Base-by-base conservation (phyloP, 2,113 vertebrate species). In the Morone chrysops region DNA sequence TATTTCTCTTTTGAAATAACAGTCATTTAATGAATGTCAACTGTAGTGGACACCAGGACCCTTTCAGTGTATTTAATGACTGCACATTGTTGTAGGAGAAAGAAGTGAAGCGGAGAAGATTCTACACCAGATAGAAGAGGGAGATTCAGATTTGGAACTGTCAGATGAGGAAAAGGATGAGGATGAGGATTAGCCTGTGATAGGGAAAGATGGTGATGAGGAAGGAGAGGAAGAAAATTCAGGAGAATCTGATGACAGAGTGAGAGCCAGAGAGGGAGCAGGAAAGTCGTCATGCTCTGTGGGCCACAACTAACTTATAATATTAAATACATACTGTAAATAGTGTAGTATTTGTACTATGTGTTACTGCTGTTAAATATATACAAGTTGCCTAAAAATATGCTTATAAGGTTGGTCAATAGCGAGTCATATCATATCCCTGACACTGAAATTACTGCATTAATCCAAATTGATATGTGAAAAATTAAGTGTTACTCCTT, bases 31-130 rank as follows among this genome's bases (percentile, higher is more conserved):
- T 71, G 38, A 43, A 57, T 71, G 31, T 31, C 31, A 25, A 9
- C 8, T 43, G 8, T 6, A 72, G n/a, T 72, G 56, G 41, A 73
- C 56, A 57, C 43, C 40, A 20, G 8, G 54, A 48, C 59, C 2
- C 16, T 74, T 1, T 45, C 31, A 11, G 48, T 47, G 40, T 59
- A 60, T 3, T 36, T 40, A 38, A 62, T 75, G 25, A 62, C 45
- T 50, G 0, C 8, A 22, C 31, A 36, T 9, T 61, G 25, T 63
- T 59, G 31, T 75, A 40, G 45, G 72, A 40, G 18, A 18, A 10
- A 61, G 56, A 74, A 51, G 0, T 45, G 45, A 63, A 47, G 72
- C 59, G 22, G 72, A 47, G 20, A 62, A 59, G 13, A 61, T 61
- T 48, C 20, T 61, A 0, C 12, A 13, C n/a, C 0, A 4, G 14